Percentiles rank a stretch among this genome's conserved stretches.
phyloP scores from a whole-genome alignment of 2,797 vertebrate species.

The Betta splendens region DNA sequence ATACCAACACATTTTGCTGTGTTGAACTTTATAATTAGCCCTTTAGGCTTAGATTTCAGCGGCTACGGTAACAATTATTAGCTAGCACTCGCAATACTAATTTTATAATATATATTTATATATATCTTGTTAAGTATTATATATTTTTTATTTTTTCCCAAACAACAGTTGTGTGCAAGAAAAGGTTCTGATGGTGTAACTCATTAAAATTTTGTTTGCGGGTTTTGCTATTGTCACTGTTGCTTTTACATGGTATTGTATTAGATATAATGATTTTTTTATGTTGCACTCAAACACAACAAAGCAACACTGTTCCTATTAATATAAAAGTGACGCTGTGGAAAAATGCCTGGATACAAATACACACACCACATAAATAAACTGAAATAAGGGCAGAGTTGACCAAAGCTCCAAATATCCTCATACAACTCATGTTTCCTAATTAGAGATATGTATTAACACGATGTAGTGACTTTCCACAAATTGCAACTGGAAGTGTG shows the following conservation, averaged over 20 bases:
- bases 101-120: neutral
- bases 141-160: too few relatives aligned
- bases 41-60: neutral
- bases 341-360: too few relatives aligned
- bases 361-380: neutral
- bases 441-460: neutral
- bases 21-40: neutral
- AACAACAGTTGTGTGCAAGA: too few relatives aligned
- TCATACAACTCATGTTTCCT: neutral
- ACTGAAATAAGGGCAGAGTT: neutral
- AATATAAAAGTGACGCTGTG: too few relatives aligned
- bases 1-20: neutral
- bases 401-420: neutral
- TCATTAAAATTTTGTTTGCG: neutral
- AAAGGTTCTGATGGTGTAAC: too few relatives aligned
- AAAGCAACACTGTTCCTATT: neutral
- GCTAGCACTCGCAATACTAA: neutral
- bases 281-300: neutral
- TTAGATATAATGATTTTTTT: neutral
- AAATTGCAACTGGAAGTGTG: neutral
- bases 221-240: fast-evolving
- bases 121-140: too few relatives aligned
- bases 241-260: neutral
- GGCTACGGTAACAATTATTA: neutral
- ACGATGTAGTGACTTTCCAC: neutral